These are phyloP conservation scores for Hylaeus anthracinus DNA, from an alignment of 1,140 invertebrate genomes.

Conservation along the genomic window DNA sequence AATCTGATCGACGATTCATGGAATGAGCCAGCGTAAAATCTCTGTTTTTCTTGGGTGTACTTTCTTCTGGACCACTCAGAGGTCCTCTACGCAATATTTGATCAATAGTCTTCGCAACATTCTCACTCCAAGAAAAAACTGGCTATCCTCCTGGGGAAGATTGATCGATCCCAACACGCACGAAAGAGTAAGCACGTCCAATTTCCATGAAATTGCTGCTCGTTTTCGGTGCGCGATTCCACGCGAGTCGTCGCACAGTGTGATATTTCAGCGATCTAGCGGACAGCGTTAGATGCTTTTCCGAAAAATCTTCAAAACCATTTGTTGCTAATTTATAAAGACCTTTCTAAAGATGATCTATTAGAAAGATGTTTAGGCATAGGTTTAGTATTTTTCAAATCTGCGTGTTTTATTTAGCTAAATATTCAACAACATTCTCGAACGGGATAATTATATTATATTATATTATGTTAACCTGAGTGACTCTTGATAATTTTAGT, in stretches of 20 bases:
- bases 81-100: constrained; percentile 22
- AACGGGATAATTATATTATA: too few relatives aligned
- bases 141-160: constrained; percentile 6
- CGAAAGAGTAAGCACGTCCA: constrained; percentile 35
- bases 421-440: too few relatives aligned
- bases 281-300: background rate
- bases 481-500: too few relatives aligned
- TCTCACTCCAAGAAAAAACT: constrained; percentile 26
- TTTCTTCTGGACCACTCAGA: background rate
- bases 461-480: too few relatives aligned
- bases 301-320: too few relatives aligned
- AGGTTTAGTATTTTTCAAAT: too few relatives aligned
- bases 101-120: constrained; percentile 19
- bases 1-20: constrained; percentile 1
- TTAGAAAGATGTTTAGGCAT: too few relatives aligned
- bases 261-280: background rate
- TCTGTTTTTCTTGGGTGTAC: background rate
- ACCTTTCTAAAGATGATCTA: too few relatives aligned
- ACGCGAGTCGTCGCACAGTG: background rate
- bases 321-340: too few relatives aligned
- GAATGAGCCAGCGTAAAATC: background rate
- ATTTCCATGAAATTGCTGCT: constrained; percentile 32
- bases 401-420: too few relatives aligned
- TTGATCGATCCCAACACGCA: constrained; percentile 29
- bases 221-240: constrained; percentile 2